Conservation (phyloP, 2,888 invertebrate genomes). For the Catocala fraxini region DNA sequence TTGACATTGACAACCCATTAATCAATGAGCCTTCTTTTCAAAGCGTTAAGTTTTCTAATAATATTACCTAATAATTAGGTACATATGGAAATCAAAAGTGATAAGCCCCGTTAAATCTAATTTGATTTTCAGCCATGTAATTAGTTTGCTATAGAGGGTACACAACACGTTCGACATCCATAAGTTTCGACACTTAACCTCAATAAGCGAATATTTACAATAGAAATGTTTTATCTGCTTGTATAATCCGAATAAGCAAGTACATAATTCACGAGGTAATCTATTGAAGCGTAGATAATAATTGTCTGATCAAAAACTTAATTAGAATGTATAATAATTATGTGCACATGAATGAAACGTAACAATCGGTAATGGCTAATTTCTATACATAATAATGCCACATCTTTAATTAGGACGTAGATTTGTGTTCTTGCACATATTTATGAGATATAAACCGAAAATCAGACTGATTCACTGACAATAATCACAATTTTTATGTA, state of each 20-base stretch:
- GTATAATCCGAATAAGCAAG: constrained; percentile 31
- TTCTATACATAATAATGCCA: constrained; percentile 82
- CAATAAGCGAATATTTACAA: constrained; percentile 74
- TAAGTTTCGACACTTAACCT: constrained; percentile 83
- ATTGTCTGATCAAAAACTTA: constrained; percentile 40
- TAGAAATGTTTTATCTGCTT: constrained; percentile 52
- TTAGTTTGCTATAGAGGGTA: constrained; percentile 43
- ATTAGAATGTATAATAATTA: constrained; percentile 57
- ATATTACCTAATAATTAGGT: constrained; percentile 36
- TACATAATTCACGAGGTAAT: constrained; percentile 20
- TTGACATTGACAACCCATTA: constrained; percentile 73
- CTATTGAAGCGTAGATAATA: constrained; percentile 25
- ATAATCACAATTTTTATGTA: constrained; percentile 58
- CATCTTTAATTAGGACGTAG: constrained; percentile 68
- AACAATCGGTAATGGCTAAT: constrained; percentile 85
- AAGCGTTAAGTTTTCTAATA: constrained; percentile 45
- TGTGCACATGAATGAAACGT: constrained; percentile 84
- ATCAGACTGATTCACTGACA: constrained; percentile 44
- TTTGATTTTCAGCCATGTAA: constrained; percentile 29
- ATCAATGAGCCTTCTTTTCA: constrained; percentile 66
- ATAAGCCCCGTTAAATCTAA: constrained; percentile 13
- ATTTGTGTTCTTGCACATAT: constrained; percentile 46
- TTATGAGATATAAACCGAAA: constrained; percentile 32
- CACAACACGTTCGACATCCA: constrained; percentile 63
- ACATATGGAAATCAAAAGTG: constrained; percentile 14